These are phyloP conservation scores for Nibea coibor DNA, from an alignment of 2,113 vertebrate species.

Conservation along the genomic window DNA sequence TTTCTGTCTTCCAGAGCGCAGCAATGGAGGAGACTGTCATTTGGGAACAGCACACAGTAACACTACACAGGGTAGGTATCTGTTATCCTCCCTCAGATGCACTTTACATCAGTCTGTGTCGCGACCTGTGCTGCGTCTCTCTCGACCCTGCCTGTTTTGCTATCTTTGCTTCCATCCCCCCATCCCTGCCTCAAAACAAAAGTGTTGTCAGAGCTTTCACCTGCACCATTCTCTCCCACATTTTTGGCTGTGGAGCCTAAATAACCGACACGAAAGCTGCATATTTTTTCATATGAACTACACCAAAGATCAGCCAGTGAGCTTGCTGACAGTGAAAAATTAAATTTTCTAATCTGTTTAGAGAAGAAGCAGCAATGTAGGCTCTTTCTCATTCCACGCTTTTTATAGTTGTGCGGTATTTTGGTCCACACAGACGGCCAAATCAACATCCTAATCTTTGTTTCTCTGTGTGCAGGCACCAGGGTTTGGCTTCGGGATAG, in stretches of 20 bases:
- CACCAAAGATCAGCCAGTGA: not conserved
- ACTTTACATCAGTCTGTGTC: conserved; percentile 54
- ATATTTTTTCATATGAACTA: not conserved
- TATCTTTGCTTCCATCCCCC: conserved; percentile 5
- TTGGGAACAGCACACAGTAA: conserved; percentile 99
- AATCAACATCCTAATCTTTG: conserved; percentile 19
- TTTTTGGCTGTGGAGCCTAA: not conserved
- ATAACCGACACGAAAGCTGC: not conserved
- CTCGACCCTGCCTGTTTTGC: not conserved
- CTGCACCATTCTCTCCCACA: not conserved
- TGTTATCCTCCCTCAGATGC: conserved; percentile 49
- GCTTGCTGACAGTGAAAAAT: not conserved
- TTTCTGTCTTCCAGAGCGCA: conserved; percentile 88
- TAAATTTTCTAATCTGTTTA: not conserved
- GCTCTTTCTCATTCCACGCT: not conserved
- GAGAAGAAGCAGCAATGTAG: not conserved
- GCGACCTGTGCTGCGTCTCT: conserved; percentile 13
- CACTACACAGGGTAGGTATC: conserved; percentile 96
- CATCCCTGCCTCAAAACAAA: conserved; percentile 18
- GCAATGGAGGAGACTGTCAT: conserved; percentile 99
- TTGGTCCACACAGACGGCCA: not conserved
- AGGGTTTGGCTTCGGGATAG: conserved; percentile 98
- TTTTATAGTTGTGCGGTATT: not conserved
- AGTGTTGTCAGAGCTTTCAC: conserved; percentile 11
- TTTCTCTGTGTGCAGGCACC: conserved; percentile 86